Evolutionary conservation across 1,140 invertebrate species (phyloP), one percentile per base, ranked within the genome.

Genomic region (Drosophila suzukii): DNA sequence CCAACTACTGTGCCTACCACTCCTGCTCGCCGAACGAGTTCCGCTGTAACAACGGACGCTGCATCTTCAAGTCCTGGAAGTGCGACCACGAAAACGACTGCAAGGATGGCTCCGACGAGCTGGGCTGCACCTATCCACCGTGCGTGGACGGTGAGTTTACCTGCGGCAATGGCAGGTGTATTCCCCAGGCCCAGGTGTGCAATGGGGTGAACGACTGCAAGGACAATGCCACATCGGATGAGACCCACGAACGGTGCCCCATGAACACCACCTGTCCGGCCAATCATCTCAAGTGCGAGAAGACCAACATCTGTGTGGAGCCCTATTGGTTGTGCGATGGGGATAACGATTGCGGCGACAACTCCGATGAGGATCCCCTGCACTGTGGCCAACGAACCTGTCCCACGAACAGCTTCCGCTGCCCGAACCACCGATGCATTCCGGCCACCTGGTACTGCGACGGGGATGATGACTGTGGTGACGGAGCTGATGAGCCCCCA

Each of bases 81-180:
- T 98, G 98, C 89, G 97, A 98, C 93, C 96, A 97, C 91, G 98
- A 96, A 93, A 98, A 99, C 84, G 98, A 99, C 82, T 99, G 98
- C 92, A 96, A 97, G 79, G 97, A 99, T 90, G 95, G 96, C 0
- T 97, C 96, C 20, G 98, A 99, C 92, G 98, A 99, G 93, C 93
- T 97, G 65, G 96, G 96, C n/a, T 99, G 98, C 92, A 94, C 95
- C 3, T 98, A 98, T 93, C 97, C 97, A 8, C 95, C 96, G 0
- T 99, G 98, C 91, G 97, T 97, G 2, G 93, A 95, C n/a, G 97
- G 97, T 1, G 97, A 98, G 91, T 99, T 99, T 72, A 98, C 98
- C 4, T 99, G 98, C 91, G 95, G 94, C 8, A 99, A 99, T 92
- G 95, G 96, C 39, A 94, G 98, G 12, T 99, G 98, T 82, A 98